Conservation (phyloP, 2,797 vertebrate genomes). For the Bryconaethiops microstoma region DNA sequence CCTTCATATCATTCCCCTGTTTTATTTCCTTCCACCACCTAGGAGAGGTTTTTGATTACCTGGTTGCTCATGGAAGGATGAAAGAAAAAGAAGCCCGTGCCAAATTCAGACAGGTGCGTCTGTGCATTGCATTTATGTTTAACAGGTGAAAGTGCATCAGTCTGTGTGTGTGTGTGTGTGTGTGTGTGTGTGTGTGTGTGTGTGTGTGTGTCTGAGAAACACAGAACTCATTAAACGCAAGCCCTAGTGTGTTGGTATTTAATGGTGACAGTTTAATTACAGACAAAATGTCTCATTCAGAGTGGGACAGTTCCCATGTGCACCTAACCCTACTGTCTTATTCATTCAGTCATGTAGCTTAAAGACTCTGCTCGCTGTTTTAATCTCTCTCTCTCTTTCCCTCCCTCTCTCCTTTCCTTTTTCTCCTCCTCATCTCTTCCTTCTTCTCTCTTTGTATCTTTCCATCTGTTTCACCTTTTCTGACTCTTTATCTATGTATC, state of each 20-base stretch:
- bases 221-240: background rate
- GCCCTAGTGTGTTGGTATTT: conserved; percentile 20
- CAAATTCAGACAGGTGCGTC: conserved; percentile 95
- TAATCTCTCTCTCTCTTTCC: background rate
- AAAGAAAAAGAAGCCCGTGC: conserved; percentile 99
- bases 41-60: conserved; percentile 99
- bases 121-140: background rate
- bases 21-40: conserved; percentile 46
- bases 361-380: background rate
- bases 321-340: background rate
- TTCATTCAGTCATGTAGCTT: background rate
- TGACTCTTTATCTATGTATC: background rate
- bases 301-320: conserved; percentile 31
- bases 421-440: background rate
- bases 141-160: conserved; percentile 29
- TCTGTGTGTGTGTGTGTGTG: background rate
- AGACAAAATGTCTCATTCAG: conserved; percentile 26
- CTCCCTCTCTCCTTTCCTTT: background rate
- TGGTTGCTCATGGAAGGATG: conserved; percentile 99
- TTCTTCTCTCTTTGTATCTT: background rate
- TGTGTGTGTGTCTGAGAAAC: background rate
- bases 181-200: background rate
- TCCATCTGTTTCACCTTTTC: background rate
- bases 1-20: background rate
- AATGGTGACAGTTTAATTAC: conserved; percentile 30